Percentiles rank a stretch among this genome's conserved stretches.
phyloP scores from a whole-genome alignment of 1,140 invertebrate genomes.

The Orchesella cincta region DNA sequence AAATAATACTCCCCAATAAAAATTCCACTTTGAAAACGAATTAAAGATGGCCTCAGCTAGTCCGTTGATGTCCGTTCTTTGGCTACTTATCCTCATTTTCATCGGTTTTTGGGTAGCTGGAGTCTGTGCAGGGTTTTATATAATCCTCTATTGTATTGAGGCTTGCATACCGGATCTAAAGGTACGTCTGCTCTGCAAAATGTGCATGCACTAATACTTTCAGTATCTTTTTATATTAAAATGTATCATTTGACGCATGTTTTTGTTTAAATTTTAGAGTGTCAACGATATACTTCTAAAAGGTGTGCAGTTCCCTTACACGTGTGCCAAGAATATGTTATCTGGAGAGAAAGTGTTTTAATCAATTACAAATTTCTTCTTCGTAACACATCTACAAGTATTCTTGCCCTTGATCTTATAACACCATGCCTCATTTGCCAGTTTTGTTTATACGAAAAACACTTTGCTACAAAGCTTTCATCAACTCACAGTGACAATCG shows the following conservation, averaged over 20 bases:
- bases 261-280: slow-evolving; percentile 61
- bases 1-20: neutral
- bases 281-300: slow-evolving; percentile 68
- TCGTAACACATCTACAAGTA: no score
- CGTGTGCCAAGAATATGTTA: slow-evolving; percentile 66
- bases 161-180: slow-evolving; percentile 67
- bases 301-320: slow-evolving; percentile 69
- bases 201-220: neutral
- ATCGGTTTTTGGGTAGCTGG: slow-evolving; percentile 71
- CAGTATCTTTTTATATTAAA: neutral
- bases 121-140: slow-evolving; percentile 73
- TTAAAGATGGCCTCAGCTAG: slow-evolving; percentile 48
- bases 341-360: no score
- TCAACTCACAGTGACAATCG: no score
- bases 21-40: neutral
- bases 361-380: no score
- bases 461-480: no score
- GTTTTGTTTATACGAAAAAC: no score
- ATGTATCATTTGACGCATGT: slow-evolving; percentile 51
- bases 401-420: no score
- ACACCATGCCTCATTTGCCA: no score
- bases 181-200: slow-evolving; percentile 52
- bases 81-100: slow-evolving; percentile 76
- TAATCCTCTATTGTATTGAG: slow-evolving; percentile 69
- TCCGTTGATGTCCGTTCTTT: slow-evolving; percentile 70